Evolutionary conservation across 2,888 invertebrate genomes (phyloP).

Genomic region (Dasypolia templi): DNA sequence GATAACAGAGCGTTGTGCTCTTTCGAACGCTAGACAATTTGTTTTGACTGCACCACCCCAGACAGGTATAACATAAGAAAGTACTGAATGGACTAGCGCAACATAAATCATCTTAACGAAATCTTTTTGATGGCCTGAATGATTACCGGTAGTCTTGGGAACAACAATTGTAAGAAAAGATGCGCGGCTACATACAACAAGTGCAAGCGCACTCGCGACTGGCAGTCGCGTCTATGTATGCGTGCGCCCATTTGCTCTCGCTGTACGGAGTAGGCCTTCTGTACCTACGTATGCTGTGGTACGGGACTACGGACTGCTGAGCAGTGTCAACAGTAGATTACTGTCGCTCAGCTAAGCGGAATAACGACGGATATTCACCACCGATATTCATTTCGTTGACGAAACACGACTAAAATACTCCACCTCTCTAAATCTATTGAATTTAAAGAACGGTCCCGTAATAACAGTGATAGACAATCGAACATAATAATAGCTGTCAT

Average conservation of each 20-base stretch:
- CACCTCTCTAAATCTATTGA: not conserved
- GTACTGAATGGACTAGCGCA: too few species aligned
- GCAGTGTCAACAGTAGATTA: conserved; percentile 34
- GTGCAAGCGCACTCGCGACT: too few species aligned
- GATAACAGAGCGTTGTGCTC: too few species aligned
- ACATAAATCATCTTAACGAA: too few species aligned
- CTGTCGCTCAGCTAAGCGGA: conserved; percentile 36
- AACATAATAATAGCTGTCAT: not conserved
- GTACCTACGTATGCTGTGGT: not conserved
- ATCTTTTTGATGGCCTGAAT: too few species aligned
- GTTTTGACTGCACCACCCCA: too few species aligned
- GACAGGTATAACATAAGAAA: too few species aligned
- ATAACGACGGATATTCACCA: conserved; percentile 45
- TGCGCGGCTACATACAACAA: too few species aligned
- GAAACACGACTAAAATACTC: conserved; percentile 27
- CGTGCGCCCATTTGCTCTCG: not conserved
- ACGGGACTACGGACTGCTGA: not conserved
- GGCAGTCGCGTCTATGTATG: not conserved
- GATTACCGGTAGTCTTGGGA: too few species aligned
- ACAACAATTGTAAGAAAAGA: too few species aligned
- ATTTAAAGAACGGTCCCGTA: not conserved
- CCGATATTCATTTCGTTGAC: conserved; percentile 38
- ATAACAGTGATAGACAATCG: not conserved
- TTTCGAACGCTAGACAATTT: too few species aligned
- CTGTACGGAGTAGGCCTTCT: not conserved